Evolutionary conservation across 2,113 vertebrate species (phyloP), one percentile per base, ranked within the genome.

Genomic region (Calonectris borealis): DNA sequence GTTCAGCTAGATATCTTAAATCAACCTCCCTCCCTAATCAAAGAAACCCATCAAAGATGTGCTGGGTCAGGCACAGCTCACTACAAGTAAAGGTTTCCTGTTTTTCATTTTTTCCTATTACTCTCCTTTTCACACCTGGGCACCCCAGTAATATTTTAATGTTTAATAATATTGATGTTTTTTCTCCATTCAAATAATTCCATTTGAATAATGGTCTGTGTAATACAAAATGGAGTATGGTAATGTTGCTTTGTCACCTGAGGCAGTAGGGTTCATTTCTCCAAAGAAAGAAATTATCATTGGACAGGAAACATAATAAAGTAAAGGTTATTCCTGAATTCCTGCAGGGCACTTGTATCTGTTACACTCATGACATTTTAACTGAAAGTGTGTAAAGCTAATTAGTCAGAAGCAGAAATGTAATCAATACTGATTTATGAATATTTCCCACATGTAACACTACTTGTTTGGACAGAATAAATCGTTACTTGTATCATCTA

Each of bases 341-440:
- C 58, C 90, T 96, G 13, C 31, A 80, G 44, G 66, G 75, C 7
- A 10, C 34, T 85, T 91, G 19, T 93, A 90, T 83, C 36, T 65
- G 34, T 69, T 83, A 54, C 71, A 76, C 11, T 91, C 54, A 49
- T 73, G 84, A 76, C 78, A 91, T 85, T 93, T 96, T 77, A 96
- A 85, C 57, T 85, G 49, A 69, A 94, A 85, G 24, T 61, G 14
- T 85, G 36, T 85, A 85, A 22, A 87, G 29, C 48, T 91, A 95
- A 94, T 94, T 90, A 96, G 78, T 85, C 25, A 87, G 78, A 87
- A 90, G 25, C 16, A 87, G 54, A 95, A 61, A 2, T 76, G 38
- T 82, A 96, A 91, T 91, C 87, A 87, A 94, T 95, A 87, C 9
- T 83, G 70, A 93, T 94, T 93, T 83, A 94, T 90, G 21, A 91